These are phyloP conservation scores for Thripadectes ignobilis DNA, from an alignment of 2,797 vertebrate species.

Conservation along the genomic window DNA sequence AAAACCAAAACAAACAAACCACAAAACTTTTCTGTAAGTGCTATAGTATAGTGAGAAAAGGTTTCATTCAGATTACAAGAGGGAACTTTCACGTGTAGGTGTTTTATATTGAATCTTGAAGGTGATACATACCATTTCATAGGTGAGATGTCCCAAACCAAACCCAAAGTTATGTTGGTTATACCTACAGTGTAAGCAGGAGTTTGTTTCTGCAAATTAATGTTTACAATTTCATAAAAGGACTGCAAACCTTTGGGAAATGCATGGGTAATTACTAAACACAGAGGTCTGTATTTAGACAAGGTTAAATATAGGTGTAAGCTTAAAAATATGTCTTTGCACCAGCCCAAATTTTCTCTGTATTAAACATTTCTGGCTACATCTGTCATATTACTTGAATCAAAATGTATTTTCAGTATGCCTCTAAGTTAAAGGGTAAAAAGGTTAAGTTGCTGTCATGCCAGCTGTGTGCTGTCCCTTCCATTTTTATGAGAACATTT, in stretches of 20 bases:
- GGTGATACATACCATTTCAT: not conserved
- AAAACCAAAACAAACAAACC: no score
- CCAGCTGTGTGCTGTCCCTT: conserved; percentile 4
- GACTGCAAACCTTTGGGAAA: not conserved
- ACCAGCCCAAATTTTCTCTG: not conserved
- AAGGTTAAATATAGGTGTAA: conserved; percentile 52
- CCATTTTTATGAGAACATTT: conserved; percentile 41
- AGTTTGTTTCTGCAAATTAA: not conserved
- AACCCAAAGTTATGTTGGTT: not conserved
- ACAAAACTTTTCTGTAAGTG: not conserved
- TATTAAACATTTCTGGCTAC: conserved; percentile 8
- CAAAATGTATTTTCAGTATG: conserved; percentile 35
- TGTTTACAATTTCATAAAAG: not conserved
- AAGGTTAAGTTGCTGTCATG: conserved; percentile 29
- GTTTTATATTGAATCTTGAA: not conserved
- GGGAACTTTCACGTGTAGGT: not conserved
- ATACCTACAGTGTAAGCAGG: not conserved
- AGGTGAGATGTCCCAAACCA: not conserved
- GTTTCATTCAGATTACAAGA: not conserved
- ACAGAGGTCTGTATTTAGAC: conserved; percentile 19
- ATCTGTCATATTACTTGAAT: conserved; percentile 22
- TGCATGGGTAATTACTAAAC: conserved; percentile 12
- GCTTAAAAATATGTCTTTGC: conserved; percentile 3
- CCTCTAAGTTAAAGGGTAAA: conserved; percentile 52
- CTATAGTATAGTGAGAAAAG: not conserved